These are phyloP conservation scores for Coendou prehensilis DNA, from an alignment of 2,797 vertebrate species.

Conservation along the genomic window DNA sequence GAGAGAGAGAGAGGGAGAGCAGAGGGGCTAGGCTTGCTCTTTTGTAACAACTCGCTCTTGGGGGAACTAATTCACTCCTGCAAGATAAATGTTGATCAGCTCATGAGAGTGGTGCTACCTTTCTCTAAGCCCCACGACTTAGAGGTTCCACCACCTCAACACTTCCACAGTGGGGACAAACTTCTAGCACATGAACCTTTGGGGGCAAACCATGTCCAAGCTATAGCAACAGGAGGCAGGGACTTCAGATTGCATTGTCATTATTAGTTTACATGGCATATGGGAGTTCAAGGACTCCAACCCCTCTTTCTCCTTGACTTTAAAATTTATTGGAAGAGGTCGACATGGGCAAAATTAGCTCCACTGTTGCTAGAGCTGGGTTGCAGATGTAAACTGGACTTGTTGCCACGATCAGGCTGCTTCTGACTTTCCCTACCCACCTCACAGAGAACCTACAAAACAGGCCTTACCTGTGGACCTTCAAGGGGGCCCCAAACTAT, in stretches of 20 bases:
- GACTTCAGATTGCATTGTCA: slow-evolving; percentile 20
- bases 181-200: neutral
- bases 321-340: neutral
- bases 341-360: neutral
- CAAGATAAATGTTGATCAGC: neutral
- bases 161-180: neutral
- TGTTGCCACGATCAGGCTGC: neutral
- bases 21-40: neutral
- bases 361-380: neutral
- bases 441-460: neutral
- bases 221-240: neutral
- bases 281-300: neutral
- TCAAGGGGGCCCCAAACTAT: neutral
- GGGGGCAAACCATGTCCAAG: neutral
- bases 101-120: neutral
- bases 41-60: neutral
- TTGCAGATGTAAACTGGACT: neutral
- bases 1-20: neutral
- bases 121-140: neutral
- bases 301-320: neutral
- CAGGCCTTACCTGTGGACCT: neutral
- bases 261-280: slow-evolving; percentile 5
- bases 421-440: neutral
- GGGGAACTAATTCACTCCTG: neutral
- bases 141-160: neutral